Base-by-base conservation (phyloP, 2,113 vertebrate species). In the Hypomesus transpacificus region DNA sequence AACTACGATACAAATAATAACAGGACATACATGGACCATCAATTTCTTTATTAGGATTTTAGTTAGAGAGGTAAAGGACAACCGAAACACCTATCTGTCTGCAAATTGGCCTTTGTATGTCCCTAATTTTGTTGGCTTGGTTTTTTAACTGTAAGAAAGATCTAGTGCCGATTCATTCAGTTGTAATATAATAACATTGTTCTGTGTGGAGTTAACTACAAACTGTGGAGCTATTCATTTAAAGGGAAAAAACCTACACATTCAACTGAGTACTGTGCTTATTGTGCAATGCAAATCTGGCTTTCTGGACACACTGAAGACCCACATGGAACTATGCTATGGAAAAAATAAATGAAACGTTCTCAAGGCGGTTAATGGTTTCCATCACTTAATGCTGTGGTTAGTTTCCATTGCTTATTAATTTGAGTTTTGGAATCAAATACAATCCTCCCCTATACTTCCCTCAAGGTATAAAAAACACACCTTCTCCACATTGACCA, bases 391-490 rank as follows among this genome's bases (percentile, higher is more conserved):
- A 85, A 86, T 87, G 78, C 84, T 81, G 84, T 3, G 82, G 87
- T 89, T 82, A 81, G 84, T 91, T 90, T 89, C 88, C 87, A 87
- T 82, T 53, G 64, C 82, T 84, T 85, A 87, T 87, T 88, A 87
- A 88, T 83, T 77, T 75, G 67, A 71, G 69, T 68, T 78, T 73
- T 79, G 80, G 78, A 84, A 77, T 77, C 50, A 66, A 69, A 68
- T 81, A 71, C 79, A 81, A n/a, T 76, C 76, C 75, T 39, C 76
- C 18, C 53, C 50, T 26, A 62, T 77, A 69, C 58, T 34, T 31
- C 81, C 82, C 65, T 24, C 20, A 83, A 79, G 75, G 72, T 34
- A 13, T 74, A 85, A 75, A 82, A 79, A 63, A 79, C 85, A 82
- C 89, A 91, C 88, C 90, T 91, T 88, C 78, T 86, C 73, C 31